phyloP scores from a whole-genome alignment of 2,797 vertebrate genomes.

The Arnoldichthys spilopterus region DNA sequence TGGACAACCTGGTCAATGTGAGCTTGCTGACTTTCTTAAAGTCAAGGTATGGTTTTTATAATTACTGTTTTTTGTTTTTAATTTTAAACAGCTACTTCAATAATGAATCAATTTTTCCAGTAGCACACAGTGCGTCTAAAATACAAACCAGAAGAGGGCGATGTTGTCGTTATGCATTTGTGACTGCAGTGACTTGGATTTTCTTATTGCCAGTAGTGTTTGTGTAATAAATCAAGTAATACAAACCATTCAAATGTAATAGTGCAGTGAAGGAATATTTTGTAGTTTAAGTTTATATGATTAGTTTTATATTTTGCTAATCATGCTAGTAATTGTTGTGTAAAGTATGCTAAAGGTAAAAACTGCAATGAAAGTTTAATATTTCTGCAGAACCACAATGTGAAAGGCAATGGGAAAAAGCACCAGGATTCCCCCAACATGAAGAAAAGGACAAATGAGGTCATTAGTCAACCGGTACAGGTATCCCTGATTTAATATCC shows the following conservation, averaged over 20 bases:
- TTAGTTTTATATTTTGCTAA: neutral
- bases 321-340: no score
- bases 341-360: neutral
- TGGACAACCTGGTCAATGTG: conserved; percentile 73
- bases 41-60: conserved; percentile 70
- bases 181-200: neutral
- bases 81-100: no score
- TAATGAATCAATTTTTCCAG: neutral
- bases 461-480: conserved; percentile 76
- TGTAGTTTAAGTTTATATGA: neutral
- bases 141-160: conserved; percentile 24
- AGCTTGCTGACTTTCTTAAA: conserved; percentile 80
- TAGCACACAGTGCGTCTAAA: neutral
- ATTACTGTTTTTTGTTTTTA: no score
- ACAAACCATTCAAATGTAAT: no score
- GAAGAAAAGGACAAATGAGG: conserved; percentile 84
- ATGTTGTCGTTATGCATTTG: neutral
- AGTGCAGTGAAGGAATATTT: neutral
- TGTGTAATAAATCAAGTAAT: neutral
- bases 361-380: conserved; percentile 10
- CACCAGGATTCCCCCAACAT: conserved; percentile 81
- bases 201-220: neutral
- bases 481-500: neutral
- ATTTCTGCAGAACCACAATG: conserved; percentile 73
- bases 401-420: conserved; percentile 86